Conservation (phyloP, 2,113 vertebrate genomes). For the Puntigrus tetrazona region DNA sequence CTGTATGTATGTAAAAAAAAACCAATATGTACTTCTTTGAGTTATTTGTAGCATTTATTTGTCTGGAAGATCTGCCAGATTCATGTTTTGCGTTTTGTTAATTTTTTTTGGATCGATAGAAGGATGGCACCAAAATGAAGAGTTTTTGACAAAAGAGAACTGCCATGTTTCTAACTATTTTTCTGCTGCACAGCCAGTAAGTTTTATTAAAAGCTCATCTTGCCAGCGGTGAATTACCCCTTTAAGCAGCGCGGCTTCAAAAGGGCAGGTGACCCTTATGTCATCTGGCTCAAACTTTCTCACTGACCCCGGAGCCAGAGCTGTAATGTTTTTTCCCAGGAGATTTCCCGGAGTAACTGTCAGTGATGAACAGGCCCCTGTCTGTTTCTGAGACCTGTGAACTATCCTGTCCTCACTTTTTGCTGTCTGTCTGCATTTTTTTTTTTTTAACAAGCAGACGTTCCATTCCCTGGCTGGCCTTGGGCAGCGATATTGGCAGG, state of each 20-base stretch:
- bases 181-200: background rate
- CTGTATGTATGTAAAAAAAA: no score
- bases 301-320: background rate
- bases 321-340: constrained; percentile 1
- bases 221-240: background rate
- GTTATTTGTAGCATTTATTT: background rate
- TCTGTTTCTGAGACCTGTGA: constrained; percentile 31
- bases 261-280: background rate
- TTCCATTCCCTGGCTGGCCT: constrained; percentile 50
- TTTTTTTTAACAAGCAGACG: constrained; percentile 50
- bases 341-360: background rate
- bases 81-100: background rate
- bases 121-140: background rate
- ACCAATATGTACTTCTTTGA: no score
- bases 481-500: constrained; percentile 45
- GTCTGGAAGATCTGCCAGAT: background rate
- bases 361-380: constrained; percentile 33
- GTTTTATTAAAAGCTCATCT: background rate
- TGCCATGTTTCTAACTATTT: background rate
- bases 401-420: constrained; percentile 25
- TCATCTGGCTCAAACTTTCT: background rate
- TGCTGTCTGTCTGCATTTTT: constrained; percentile 37
- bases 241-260: background rate
- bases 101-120: background rate
- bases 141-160: background rate